Evolutionary conservation across 2,888 invertebrate species (phyloP), one percentile per base, ranked within the genome.

Genomic region (Gymnosoma rotundatum): DNA sequence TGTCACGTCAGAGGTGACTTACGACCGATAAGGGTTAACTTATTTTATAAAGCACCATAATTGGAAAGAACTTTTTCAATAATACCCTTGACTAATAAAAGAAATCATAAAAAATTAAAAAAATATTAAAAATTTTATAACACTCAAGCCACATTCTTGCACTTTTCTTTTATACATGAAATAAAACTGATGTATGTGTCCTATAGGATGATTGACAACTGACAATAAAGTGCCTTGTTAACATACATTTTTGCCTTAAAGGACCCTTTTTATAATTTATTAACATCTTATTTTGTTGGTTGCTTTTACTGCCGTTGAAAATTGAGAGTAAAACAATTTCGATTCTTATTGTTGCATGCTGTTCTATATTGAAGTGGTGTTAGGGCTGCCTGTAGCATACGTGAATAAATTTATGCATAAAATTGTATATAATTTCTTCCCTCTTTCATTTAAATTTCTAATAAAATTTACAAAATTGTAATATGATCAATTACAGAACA

Each of bases 191-290:
- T 32, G 32, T 32, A 79, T 73, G 64, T 61, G 20, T 25, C 48
- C 56, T 60, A 60, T 70, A 78, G 63, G 56, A 38, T 64, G 70
- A 78, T 76, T 54, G 9, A 79, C 60, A 83, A 72, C 25, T 25
- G 25, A 4, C 80, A 73, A 78, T 73, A 73, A 80, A 84, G 76
- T 76, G 80, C 61, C 80, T 80, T 80, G 83, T 84, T 84, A 84
- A 84, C 83, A 84, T 69, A 84, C 67, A 69, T 80, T 76, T 32
- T 32, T 80, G 80, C 69, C 80, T 78, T 78, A 70, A 73, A 78
- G 56, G 75, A 75, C 70, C 70, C 66, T 75, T 32, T 32, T 32
- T 32, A 7, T 32, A 7, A 7, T 32, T 32, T 32, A 5, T 32
- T 32, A 12, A 52, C 60, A 7, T 56, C n/a, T 16, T 56, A n/a